These are phyloP conservation scores for Pediacus dermestoides DNA, from an alignment of 2,888 invertebrate genomes.

Conservation along the genomic window DNA sequence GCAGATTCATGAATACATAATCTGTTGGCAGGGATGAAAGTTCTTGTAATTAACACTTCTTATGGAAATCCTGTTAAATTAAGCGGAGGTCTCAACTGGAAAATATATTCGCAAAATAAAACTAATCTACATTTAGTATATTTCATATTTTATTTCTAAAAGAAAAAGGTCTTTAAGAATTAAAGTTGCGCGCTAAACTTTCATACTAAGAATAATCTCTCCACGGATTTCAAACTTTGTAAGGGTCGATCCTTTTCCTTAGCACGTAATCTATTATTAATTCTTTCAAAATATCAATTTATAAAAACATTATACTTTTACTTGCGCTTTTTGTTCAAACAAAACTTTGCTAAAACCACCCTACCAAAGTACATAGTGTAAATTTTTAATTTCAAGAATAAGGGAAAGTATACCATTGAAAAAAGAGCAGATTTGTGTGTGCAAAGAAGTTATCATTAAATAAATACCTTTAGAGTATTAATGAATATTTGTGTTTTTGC, in stretches of 20 bases:
- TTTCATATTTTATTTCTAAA: conserved; percentile 34
- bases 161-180: conserved; percentile 14
- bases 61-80: conserved; percentile 43
- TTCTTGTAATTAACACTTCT: conserved; percentile 44
- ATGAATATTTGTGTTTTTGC: no score
- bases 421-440: no score
- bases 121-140: conserved; percentile 44
- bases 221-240: conserved; percentile 28
- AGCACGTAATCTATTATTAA: conserved; percentile 37
- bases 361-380: no score
- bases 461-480: no score
- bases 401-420: no score
- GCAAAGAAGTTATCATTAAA: no score
- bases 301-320: no score
- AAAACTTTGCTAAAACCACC: no score
- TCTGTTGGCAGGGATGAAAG: conserved; percentile 27
- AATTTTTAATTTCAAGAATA: no score
- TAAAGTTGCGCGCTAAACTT: conserved; percentile 21
- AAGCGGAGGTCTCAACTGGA: conserved; percentile 41
- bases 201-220: conserved; percentile 29
- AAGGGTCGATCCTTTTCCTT: conserved; percentile 14
- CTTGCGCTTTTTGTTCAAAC: no score
- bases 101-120: conserved; percentile 41
- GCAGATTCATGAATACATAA: conserved; percentile 39
- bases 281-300: conserved; percentile 26